Evolutionary conservation across 2,113 vertebrate genomes (phyloP), one percentile per base, ranked within the genome.

Genomic region (Merops nubicus): DNA sequence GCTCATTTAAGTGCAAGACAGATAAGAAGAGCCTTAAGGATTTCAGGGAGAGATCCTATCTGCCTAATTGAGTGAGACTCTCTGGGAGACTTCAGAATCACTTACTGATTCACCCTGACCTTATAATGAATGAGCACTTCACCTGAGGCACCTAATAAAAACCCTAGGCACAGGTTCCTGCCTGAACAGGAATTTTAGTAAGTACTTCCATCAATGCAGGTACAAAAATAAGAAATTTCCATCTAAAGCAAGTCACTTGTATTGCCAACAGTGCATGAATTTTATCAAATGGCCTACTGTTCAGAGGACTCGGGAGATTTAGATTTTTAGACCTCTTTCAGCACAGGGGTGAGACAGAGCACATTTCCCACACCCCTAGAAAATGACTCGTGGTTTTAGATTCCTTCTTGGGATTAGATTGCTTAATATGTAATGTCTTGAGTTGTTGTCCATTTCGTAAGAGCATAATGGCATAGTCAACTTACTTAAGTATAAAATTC

Each of bases 271-370:
- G 11, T 11, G 13, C 4, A 26, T 13, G 4, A 4, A 28, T 67
- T 40, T 38, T 80, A 47, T 50, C 0, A 0, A 92, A 38, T 11
- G 19, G 2, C 7, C 13, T 54, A 4, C 23, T 8, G 6, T 57
- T 79, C 43, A 53, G 26, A 65, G 26, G 45, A 45, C 21, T 72
- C 59, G 11, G 5, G 5, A 80, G 11, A 50, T 63, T 3, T 31
- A n/a, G 5, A 51, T 60, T 64, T 80, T 45, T 50, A 11, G 4
- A 2, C n/a, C 3, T 16, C 91, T 76, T 60, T 69, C 31, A 60
- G 15, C 5, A 6, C 5, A 12, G 2, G 3, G 3, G 3, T 29
- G 53, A 64, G 50, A 76, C 8, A 54, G 26, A 62, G 11, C 0
- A 1, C 33, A 54, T 8, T 34, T 83, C 22, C 15, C 26, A 56